A percentile compares a stretch with the other conserved stretches of the same genome.
These are phyloP conservation scores for Paracyclopina nana DNA, from an alignment of 1,140 invertebrate species.

Conservation along the genomic window DNA sequence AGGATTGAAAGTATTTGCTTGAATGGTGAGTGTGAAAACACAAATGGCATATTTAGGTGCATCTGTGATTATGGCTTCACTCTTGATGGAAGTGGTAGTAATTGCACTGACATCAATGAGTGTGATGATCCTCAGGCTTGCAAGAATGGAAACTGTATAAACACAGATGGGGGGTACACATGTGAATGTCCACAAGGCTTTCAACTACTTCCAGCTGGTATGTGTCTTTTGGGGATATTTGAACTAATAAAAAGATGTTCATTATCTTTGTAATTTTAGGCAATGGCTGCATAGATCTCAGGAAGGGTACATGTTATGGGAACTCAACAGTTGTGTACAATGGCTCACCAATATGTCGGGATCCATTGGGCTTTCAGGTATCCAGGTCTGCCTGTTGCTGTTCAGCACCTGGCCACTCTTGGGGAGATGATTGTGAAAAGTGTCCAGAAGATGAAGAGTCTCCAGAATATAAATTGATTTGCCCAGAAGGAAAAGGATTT, in stretches of 20 bases:
- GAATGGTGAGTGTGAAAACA: constrained; percentile 63
- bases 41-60: constrained; percentile 55
- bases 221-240: no score
- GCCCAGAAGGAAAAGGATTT: constrained; percentile 62
- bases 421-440: constrained; percentile 58
- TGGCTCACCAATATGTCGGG: constrained; percentile 31
- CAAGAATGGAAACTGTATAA: constrained; percentile 35
- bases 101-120: constrained; percentile 38
- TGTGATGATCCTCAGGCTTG: constrained; percentile 38
- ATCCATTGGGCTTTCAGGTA: constrained; percentile 37
- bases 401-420: constrained; percentile 49
- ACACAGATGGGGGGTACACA: constrained; percentile 34
- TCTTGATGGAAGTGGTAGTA: constrained; percentile 30
- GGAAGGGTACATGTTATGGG: constrained; percentile 50
- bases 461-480: constrained; percentile 51
- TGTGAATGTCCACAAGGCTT: constrained; percentile 32
- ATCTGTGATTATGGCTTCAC: constrained; percentile 29
- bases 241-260: constrained; percentile 36
- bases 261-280: constrained; percentile 39
- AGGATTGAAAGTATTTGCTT: constrained; percentile 69
- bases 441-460: constrained; percentile 48
- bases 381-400: constrained; percentile 67
- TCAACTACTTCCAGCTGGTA: constrained; percentile 26
- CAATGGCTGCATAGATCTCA: constrained; percentile 47
- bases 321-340: constrained; percentile 17